Evolutionary conservation across 2,888 invertebrate genomes (phyloP).

Genomic region (Metellina segmentata): DNA sequence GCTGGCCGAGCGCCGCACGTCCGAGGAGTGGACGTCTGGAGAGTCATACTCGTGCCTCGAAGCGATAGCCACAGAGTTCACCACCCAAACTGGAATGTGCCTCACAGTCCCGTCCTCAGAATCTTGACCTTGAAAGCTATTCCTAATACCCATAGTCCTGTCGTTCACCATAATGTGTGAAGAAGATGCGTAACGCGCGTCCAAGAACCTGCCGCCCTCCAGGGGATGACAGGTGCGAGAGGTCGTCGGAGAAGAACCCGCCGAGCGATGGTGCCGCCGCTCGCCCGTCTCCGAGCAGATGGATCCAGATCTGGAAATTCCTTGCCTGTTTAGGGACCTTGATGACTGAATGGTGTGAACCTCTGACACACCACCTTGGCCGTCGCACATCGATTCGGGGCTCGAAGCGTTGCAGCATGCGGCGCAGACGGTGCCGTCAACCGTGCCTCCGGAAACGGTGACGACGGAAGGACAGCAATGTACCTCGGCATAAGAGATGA

Average conservation of each 20-base stretch:
- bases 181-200: conserved; percentile 54
- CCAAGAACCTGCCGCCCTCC: conserved; percentile 40
- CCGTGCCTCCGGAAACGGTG: conserved; percentile 55
- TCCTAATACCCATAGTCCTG: conserved; percentile 51
- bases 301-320: conserved; percentile 74
- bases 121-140: conserved; percentile 4
- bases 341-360: conserved; percentile 42
- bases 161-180: conserved; percentile 53
- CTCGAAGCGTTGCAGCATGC: conserved; percentile 62
- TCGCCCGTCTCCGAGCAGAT: conserved; percentile 77
- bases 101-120: conserved; percentile 54
- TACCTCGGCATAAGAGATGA: conserved; percentile 58
- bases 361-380: conserved; percentile 31
- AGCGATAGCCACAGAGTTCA: conserved; percentile 58
- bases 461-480: conserved; percentile 67
- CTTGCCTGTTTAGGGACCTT: conserved; percentile 50
- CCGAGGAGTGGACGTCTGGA: conserved; percentile 44
- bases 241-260: conserved; percentile 64
- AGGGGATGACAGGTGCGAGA: conserved; percentile 36
- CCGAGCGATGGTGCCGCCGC: conserved; percentile 69
- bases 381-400: conserved; percentile 68
- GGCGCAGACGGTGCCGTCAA: conserved; percentile 25
- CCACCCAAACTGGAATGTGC: conserved; percentile 74
- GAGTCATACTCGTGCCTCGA: conserved; percentile 62
- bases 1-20: conserved; percentile 41